A percentile compares a stretch with the other conserved stretches of the same genome.
Conservation (phyloP, 2,888 invertebrate species). For the Pherbina coryleti region DNA sequence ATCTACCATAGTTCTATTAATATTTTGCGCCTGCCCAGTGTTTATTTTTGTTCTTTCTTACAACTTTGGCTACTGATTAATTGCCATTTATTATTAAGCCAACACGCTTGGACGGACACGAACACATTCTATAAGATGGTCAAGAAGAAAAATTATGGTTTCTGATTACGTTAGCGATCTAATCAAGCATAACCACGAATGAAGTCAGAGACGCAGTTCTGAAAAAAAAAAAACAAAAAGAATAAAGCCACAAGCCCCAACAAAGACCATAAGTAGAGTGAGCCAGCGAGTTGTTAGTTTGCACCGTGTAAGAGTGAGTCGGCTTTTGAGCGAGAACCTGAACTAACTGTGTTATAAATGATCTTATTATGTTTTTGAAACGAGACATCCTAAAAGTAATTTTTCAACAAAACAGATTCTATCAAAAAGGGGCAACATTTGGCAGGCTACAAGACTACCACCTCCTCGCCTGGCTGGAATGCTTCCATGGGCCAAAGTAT, state of each 20-base stretch:
- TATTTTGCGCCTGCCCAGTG: slow-evolving; percentile 10
- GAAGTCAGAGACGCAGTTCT: slow-evolving; percentile 16
- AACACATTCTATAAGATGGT: slow-evolving; percentile 32
- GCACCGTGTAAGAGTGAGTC: neutral
- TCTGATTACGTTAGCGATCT: slow-evolving; percentile 50
- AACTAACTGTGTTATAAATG: slow-evolving; percentile 63
- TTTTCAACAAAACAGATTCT: slow-evolving; percentile 53
- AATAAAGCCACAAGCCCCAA: neutral
- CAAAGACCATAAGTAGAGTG: neutral
- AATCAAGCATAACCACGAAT: slow-evolving; percentile 42
- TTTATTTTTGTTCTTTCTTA: slow-evolving; percentile 18
- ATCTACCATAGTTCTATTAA: neutral
- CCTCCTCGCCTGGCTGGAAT: no score
- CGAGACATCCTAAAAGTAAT: slow-evolving; percentile 61
- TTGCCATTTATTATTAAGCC: slow-evolving; percentile 59
- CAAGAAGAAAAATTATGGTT: slow-evolving; percentile 47
- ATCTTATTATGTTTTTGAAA: slow-evolving; percentile 63
- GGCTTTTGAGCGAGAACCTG: slow-evolving; percentile 40
- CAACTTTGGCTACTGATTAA: slow-evolving; percentile 57
- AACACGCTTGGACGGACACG: slow-evolving; percentile 41
- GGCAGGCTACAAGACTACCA: no score
- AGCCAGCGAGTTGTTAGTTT: neutral
- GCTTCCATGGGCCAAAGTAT: no score
- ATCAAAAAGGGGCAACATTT: slow-evolving; percentile 11
- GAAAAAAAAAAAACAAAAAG: no score